Evolutionary conservation across 2,888 invertebrate species (phyloP).

Genomic region (Agrilus biguttatus): DNA sequence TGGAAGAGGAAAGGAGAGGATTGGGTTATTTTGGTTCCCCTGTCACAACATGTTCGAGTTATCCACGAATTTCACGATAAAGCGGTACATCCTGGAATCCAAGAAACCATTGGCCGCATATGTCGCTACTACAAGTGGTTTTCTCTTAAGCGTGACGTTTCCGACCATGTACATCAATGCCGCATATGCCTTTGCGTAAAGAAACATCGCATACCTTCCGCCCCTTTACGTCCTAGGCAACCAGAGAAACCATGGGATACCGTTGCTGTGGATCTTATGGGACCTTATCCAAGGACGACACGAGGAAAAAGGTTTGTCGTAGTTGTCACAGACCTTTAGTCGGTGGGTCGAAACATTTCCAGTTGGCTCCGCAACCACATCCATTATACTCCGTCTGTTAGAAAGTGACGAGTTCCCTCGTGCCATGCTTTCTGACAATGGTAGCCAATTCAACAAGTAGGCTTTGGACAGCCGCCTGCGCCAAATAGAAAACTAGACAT

Average conservation of each 20-base stretch:
- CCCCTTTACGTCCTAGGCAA: constrained; percentile 3
- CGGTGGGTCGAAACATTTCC: constrained; percentile 14
- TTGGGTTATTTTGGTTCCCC: not conserved
- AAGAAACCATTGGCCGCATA: too few relatives aligned
- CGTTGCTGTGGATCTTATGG: constrained; percentile 7
- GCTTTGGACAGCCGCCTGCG: not conserved
- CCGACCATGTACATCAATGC: constrained; percentile 11
- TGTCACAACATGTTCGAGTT: too few relatives aligned
- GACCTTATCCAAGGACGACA: constrained; percentile 5
- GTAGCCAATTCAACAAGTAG: constrained; percentile 3
- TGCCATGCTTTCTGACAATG: constrained; percentile 7
- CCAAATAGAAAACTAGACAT: not conserved
- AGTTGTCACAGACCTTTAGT: constrained; percentile 12
- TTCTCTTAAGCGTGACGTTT: constrained; percentile 3
- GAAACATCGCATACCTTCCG: constrained; percentile 1
- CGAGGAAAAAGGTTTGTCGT: constrained; percentile 8
- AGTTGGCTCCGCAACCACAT: constrained; percentile 1
- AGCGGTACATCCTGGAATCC: constrained; percentile 12
- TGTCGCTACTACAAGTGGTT: too few relatives aligned
- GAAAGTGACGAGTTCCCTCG: constrained; percentile 7
- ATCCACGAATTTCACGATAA: constrained; percentile 7
- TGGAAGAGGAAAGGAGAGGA: constrained; percentile 4
- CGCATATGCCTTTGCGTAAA: constrained; percentile 4
- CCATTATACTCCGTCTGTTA: constrained; percentile 1
- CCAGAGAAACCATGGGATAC: too few relatives aligned